Base-by-base conservation (phyloP, 2,797 vertebrate species). In the Catharus ustulatus region DNA sequence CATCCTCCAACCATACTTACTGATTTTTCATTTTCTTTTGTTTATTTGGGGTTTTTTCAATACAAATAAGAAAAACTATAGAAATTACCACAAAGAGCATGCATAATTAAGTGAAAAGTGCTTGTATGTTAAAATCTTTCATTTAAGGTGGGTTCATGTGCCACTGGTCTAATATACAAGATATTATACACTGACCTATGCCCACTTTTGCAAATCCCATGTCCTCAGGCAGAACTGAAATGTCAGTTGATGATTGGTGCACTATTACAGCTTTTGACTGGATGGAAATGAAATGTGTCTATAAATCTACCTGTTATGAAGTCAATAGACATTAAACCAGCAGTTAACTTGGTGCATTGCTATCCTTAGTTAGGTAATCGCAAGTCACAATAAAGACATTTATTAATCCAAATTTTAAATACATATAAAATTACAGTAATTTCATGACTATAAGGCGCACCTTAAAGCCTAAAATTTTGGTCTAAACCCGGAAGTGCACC, bases 191-290 rank as follows among this genome's bases (percentile, higher is more conserved):
- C 13, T 19, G 69, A 82, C 86, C 93, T 85, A 21, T 82, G 76
- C 51, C 24, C 30, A 90, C 97, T 97, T 95, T 49, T 91, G 48
- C 30, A 64, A 89, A 94, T 87, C 42, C 63, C 16, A 34, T 51
- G 72, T 55, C 46, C 42, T 94, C 73, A 84, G 54, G 71, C 89
- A 86, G 64, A 96, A 89, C 63, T 83, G 74, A 94, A 96, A 80
- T 62, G 92, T 72, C 92, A 94, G 89, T 9, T 84, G 69, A 82
- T 96, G 90, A 95, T 48, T 94, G 79, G 49, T 68, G 40, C 57
- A 34, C 46, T 86, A 12, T 89, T 92, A 57, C 68, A 77, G 49
- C 59, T 96, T 90, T 94, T 94, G 26, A 67, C 71, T 67, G 87
- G 48, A 34, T 12, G 15, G 73, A 87, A 96, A 74, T 46, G n/a